These are phyloP conservation scores for Rhynchophorus ferrugineus DNA, from an alignment of 1,140 invertebrate genomes.

Conservation along the genomic window DNA sequence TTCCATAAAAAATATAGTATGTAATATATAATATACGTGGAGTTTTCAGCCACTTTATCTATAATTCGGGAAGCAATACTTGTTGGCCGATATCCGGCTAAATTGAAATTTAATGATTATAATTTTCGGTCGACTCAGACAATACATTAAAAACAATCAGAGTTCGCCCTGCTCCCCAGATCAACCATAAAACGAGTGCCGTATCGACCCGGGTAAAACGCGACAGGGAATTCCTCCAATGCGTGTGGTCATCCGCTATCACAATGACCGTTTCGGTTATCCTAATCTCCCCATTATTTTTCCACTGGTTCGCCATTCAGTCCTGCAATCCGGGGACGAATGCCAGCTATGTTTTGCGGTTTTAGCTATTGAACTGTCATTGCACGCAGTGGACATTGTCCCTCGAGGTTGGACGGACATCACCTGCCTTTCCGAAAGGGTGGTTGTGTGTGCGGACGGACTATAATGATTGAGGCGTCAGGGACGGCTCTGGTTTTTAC, in stretches of 20 bases:
- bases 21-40: too few species aligned
- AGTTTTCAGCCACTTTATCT: too few species aligned
- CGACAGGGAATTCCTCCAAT: background rate
- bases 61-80: too few species aligned
- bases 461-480: background rate
- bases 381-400: constrained; percentile 3
- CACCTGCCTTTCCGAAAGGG: background rate
- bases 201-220: too few species aligned
- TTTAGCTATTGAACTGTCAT: constrained; percentile 2
- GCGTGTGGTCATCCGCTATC: constrained; percentile 1
- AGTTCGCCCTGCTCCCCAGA: background rate
- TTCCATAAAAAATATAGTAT: too few species aligned
- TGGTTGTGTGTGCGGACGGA: background rate
- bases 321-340: background rate
- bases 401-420: constrained; percentile 1
- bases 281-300: constrained; percentile 3
- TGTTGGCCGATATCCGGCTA: too few species aligned
- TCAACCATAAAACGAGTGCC: too few species aligned
- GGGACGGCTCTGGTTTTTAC: too few species aligned
- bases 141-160: too few species aligned
- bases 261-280: background rate
- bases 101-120: too few species aligned
- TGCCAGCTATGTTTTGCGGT: constrained; percentile 3
- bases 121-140: too few species aligned
- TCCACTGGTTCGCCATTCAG: background rate